Conservation (phyloP, 1,140 invertebrate genomes). For the Drosophila rufa region DNA sequence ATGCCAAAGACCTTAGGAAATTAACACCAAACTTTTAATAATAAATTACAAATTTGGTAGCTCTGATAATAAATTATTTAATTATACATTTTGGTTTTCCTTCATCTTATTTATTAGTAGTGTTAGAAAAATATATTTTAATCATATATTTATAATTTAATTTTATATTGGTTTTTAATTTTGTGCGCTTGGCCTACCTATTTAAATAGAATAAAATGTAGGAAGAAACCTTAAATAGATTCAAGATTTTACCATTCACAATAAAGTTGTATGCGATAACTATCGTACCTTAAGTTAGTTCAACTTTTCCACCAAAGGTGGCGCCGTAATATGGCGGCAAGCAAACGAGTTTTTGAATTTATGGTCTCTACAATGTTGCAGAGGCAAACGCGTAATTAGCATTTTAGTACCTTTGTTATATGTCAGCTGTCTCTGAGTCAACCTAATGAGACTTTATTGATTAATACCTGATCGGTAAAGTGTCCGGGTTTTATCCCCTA, state of each 20-base stretch:
- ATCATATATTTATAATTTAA: too few species aligned
- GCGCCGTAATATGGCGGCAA: slow-evolving; percentile 4
- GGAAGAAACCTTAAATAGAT: not conserved
- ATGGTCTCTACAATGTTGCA: slow-evolving; percentile 3
- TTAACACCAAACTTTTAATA: not conserved
- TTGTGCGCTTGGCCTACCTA: not conserved
- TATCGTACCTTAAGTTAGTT: not conserved
- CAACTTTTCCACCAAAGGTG: not conserved
- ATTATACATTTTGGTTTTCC: not conserved
- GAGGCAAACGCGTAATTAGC: slow-evolving; percentile 5
- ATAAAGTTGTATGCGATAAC: not conserved
- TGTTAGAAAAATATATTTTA: too few species aligned
- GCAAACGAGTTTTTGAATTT: slow-evolving; percentile 20
- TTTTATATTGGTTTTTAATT: too few species aligned
- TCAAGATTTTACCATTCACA: slow-evolving; percentile 1
- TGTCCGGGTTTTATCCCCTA: slow-evolving; percentile 23
- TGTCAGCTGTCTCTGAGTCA: not conserved
- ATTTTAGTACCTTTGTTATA: not conserved
- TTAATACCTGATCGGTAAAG: slow-evolving; percentile 6
- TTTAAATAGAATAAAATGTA: not conserved
- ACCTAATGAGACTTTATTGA: slow-evolving; percentile 19
- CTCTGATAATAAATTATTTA: not conserved
- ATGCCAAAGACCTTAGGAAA: slow-evolving; percentile 39
- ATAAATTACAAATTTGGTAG: not conserved
- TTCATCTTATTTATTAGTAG: not conserved